phyloP scores from a whole-genome alignment of 2,888 invertebrate genomes.

The Limnephilus rhombicus region DNA sequence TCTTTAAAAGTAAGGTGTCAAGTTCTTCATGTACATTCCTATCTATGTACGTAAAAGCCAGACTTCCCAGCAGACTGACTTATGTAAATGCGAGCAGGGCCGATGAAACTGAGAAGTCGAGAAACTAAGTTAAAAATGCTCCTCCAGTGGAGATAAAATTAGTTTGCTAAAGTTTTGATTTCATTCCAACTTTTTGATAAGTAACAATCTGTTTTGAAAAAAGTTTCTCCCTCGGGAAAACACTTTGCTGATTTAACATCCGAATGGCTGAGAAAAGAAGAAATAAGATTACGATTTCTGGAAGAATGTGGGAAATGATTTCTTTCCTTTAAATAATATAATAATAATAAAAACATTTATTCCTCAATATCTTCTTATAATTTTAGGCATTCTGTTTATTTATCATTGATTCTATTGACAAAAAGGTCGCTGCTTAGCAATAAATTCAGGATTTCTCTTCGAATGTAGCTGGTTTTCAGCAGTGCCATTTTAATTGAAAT shows the following conservation, averaged over 20 bases:
- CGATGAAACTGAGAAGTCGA: conserved; percentile 31
- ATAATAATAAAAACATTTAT: too few species aligned
- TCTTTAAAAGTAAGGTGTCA: background rate
- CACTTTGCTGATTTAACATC: conserved; percentile 21
- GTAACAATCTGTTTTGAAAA: conserved; percentile 44
- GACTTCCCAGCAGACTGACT: background rate
- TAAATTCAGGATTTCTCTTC: too few species aligned
- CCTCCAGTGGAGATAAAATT: conserved; percentile 25
- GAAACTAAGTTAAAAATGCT: conserved; percentile 19
- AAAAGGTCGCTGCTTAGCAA: too few species aligned
- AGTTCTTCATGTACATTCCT: background rate
- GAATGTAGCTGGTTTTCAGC: too few species aligned
- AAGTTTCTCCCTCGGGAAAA: conserved; percentile 24
- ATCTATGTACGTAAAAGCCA: background rate
- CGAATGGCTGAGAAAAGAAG: conserved; percentile 2
- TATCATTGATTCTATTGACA: too few species aligned
- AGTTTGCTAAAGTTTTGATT: conserved; percentile 41
- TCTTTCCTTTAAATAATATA: too few species aligned
- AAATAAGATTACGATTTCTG: conserved; percentile 10
- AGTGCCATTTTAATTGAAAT: background rate
- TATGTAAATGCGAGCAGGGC: background rate
- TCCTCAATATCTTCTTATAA: too few species aligned
- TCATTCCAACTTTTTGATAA: conserved; percentile 31
- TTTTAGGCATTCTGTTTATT: too few species aligned
- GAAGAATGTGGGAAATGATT: background rate